Evolutionary conservation across 2,797 vertebrate species (phyloP), one percentile per base, ranked within the genome.

Genomic region (Chaetophractus vellerosus): DNA sequence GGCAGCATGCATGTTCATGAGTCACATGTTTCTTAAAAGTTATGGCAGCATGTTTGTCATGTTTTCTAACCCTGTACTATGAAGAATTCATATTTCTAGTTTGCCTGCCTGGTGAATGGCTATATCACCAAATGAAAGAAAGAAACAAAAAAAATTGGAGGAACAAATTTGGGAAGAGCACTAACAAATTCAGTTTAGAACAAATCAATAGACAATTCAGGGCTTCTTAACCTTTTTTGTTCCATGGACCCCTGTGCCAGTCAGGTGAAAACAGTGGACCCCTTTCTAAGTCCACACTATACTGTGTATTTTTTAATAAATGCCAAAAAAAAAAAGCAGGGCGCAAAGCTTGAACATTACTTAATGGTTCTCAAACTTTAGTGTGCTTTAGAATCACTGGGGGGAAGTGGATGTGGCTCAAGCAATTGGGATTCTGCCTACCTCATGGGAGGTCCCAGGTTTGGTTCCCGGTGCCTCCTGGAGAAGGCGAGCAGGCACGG

Each of bases 71-170:
- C 9, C 10, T 66, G 36, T 38, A 71, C 71, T 88, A 41, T 69
- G 48, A 84, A 75, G 36, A 88, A 15, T 72, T 61, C 45, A 88
- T 36, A 61, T 33, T 92, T 92, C 16, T 50, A 63, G 68, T 78
- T 59, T 93, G 41, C 9, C 52, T 81, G 31, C 88, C 36, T 63
- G 41, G 33, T 71, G 50, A 88, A 90, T 75, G 38, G 33, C 9
- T 76, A n/a, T 19, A 16, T 6, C 48, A 92, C 69, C 11, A 68
- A 81, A 85, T 48, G 31, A 84, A 93, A 78, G 21, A 74, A 80
- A 80, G 6, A 78, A 26, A 71, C 50, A 80, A 83, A 92, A 79
- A 79, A 66, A 21, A 66, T 1, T 57, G 41, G 28, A 71, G 41
- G 24, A 36, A 83, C 48, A 84, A 38, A 81, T 83, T 19, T 80